Percentiles rank a stretch among this genome's conserved stretches.
Conservation (phyloP, 2,797 vertebrate species). For the Sebastes minor region DNA sequence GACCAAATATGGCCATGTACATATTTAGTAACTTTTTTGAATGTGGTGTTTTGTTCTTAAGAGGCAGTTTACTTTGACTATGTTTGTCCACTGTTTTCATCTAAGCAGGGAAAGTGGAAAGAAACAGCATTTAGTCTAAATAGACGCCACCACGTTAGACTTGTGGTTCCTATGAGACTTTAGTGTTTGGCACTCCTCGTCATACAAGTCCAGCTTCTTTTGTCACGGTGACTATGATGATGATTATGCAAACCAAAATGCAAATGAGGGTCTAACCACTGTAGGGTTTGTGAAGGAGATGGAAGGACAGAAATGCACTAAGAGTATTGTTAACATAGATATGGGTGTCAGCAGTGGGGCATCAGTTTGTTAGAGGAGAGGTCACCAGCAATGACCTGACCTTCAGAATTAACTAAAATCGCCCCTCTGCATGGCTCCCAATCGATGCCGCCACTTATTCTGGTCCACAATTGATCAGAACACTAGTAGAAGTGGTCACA, state of each 20-base stretch:
- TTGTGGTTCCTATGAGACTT: not conserved
- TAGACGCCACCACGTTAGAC: not conserved
- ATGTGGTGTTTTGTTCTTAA: constrained; percentile 8
- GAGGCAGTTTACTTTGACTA: constrained; percentile 12
- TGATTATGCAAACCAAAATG: constrained; percentile 57
- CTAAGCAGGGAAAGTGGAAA: constrained; percentile 7
- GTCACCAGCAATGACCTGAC: not conserved
- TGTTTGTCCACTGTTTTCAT: constrained; percentile 20
- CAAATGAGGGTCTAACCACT: constrained; percentile 32
- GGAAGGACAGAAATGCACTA: not conserved
- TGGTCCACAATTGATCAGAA: constrained; percentile 50
- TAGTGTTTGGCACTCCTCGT: not conserved
- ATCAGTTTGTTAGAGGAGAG: not conserved
- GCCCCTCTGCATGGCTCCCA: constrained; percentile 12
- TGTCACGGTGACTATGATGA: not conserved
- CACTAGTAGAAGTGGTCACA: constrained; percentile 10
- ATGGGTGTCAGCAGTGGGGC: not conserved
- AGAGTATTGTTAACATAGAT: not conserved
- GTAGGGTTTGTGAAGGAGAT: not conserved
- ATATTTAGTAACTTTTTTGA: not conserved
- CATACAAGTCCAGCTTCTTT: constrained; percentile 6
- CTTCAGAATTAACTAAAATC: constrained; percentile 47
- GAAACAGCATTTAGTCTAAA: not conserved
- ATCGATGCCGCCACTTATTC: constrained; percentile 63
- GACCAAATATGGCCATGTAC: constrained; percentile 40